Conservation (phyloP, 2,888 invertebrate genomes). For the Drosophila setosimentum region DNA sequence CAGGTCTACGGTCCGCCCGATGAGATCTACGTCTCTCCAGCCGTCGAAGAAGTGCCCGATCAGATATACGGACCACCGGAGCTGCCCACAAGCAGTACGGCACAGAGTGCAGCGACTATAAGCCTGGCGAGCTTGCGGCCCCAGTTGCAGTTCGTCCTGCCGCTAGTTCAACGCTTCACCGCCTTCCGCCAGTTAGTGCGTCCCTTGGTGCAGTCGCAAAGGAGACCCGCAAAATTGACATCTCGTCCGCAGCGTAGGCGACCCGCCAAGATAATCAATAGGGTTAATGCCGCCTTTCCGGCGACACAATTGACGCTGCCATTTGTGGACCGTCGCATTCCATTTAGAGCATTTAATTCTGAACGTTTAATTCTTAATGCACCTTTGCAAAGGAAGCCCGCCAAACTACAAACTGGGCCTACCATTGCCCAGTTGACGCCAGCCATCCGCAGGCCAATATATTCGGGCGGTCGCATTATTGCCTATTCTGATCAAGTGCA, state of each 20-base stretch:
- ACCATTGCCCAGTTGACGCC: conserved; percentile 57
- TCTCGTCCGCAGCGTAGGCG: conserved; percentile 46
- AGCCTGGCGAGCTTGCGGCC: conserved; percentile 63
- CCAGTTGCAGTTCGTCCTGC: conserved; percentile 68
- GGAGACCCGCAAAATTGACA: conserved; percentile 59
- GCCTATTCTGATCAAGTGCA: conserved; percentile 58
- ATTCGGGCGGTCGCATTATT: conserved; percentile 56
- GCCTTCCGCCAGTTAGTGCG: conserved; percentile 69
- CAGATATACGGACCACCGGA: conserved; percentile 48
- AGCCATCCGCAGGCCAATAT: conserved; percentile 49
- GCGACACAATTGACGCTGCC: conserved; percentile 58
- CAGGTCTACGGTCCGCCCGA: conserved; percentile 68
- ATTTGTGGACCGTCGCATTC: conserved; percentile 63
- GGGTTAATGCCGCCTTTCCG: conserved; percentile 45
- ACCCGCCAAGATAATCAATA: conserved; percentile 55
- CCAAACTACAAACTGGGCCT: conserved; percentile 23
- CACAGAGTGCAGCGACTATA: conserved; percentile 69
- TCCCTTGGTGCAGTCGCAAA: conserved; percentile 40
- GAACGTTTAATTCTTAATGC: conserved; percentile 59
- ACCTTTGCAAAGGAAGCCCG: conserved; percentile 46
- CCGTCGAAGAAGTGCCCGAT: conserved; percentile 47
- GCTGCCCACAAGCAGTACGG: conserved; percentile 30
- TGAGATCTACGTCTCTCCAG: conserved; percentile 42
- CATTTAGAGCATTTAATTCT: conserved; percentile 58
- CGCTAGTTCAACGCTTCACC: conserved; percentile 67